Conservation (phyloP, 2,797 vertebrate species). For the Pitangus sulphuratus region DNA sequence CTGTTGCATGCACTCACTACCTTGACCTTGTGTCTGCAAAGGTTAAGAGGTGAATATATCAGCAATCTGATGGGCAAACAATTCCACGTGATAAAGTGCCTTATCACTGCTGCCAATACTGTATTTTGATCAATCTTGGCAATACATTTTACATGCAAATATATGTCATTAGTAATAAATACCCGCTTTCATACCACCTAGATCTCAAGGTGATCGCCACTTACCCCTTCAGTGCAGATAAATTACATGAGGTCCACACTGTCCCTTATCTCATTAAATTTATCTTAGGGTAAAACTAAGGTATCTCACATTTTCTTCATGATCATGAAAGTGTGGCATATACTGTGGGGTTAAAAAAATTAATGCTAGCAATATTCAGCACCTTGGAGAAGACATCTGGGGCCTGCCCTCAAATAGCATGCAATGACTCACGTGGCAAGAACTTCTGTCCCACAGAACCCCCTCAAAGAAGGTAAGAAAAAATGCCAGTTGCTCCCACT, state of each 20-base stretch:
- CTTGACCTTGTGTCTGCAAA: neutral
- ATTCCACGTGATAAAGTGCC: neutral
- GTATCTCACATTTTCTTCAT: neutral
- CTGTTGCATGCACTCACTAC: neutral
- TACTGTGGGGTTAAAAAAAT: neutral
- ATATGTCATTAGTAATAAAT: neutral
- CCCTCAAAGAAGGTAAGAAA: neutral
- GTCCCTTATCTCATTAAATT: conserved; percentile 12
- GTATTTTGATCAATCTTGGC: neutral
- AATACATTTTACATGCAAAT: neutral
- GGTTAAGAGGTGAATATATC: neutral
- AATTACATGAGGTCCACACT: neutral
- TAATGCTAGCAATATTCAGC: neutral
- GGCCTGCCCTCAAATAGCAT: neutral
- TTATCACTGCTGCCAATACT: neutral
- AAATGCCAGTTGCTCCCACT: neutral
- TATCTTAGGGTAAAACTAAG: neutral
- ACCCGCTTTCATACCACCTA: neutral
- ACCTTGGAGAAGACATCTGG: neutral
- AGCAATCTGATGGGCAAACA: neutral
- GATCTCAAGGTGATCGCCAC: neutral
- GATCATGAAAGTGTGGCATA: neutral
- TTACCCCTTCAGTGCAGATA: neutral
- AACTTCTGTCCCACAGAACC: neutral
- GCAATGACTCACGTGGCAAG: neutral